Conservation (phyloP, 2,888 invertebrate genomes). For the Teleogryllus oceanicus region DNA sequence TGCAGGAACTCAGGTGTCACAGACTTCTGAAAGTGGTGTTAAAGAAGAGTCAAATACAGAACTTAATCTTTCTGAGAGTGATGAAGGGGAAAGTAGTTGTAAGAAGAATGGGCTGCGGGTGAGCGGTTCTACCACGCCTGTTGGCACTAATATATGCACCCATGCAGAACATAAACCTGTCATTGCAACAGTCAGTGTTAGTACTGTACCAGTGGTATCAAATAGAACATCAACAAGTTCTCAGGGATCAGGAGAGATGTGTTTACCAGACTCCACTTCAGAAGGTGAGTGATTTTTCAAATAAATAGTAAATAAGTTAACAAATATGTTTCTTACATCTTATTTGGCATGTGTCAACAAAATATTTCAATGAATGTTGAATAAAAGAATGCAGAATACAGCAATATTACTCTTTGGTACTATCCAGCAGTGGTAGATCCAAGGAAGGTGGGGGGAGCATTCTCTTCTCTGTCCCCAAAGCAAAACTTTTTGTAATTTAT, state of each 20-base stretch:
- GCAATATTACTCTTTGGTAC: too few relatives aligned
- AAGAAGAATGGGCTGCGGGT: slow-evolving; percentile 27
- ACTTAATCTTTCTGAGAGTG: slow-evolving; percentile 32
- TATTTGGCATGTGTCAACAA: too few relatives aligned
- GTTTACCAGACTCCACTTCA: slow-evolving; percentile 31
- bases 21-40: slow-evolving; percentile 32
- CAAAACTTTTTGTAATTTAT: too few relatives aligned
- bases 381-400: too few relatives aligned
- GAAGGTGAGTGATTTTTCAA: slow-evolving; percentile 31
- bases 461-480: too few relatives aligned
- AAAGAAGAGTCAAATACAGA: slow-evolving; percentile 36
- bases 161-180: slow-evolving; percentile 33
- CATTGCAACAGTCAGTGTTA: slow-evolving; percentile 33
- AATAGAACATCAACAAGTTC: slow-evolving; percentile 29
- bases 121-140: slow-evolving; percentile 26
- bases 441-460: too few relatives aligned
- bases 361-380: too few relatives aligned
- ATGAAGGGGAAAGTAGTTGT: slow-evolving; percentile 31
- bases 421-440: too few relatives aligned
- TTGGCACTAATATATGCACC: slow-evolving; percentile 29
- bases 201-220: slow-evolving; percentile 29
- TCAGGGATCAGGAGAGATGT: slow-evolving; percentile 28
- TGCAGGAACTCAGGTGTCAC: slow-evolving; percentile 30
- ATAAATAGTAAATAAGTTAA: background rate
- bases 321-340: too few relatives aligned